Percentiles rank a stretch among this genome's conserved stretches.
These are phyloP conservation scores for Venustoraphidia nigricollis DNA, from an alignment of 2,888 invertebrate species.

Conservation along the genomic window DNA sequence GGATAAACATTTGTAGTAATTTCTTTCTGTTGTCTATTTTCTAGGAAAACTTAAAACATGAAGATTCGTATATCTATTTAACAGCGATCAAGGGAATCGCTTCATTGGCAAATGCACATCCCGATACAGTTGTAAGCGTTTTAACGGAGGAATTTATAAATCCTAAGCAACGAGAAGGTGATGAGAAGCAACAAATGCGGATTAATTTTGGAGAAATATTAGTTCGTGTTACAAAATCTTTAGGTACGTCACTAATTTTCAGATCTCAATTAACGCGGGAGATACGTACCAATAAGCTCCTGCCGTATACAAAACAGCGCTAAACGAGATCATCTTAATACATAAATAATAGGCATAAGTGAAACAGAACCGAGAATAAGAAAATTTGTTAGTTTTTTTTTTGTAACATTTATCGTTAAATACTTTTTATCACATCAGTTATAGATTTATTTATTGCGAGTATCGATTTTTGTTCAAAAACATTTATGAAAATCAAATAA, in stretches of 20 bases:
- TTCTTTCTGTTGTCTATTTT: slow-evolving; percentile 17
- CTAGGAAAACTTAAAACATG: slow-evolving; percentile 56
- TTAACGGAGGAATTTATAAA: slow-evolving; percentile 52
- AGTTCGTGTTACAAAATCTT: slow-evolving; percentile 49
- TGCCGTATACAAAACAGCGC: too few relatives aligned
- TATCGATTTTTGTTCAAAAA: too few relatives aligned
- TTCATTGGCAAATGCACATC: slow-evolving; percentile 45
- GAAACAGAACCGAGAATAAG: too few relatives aligned
- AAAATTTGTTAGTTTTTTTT: too few relatives aligned
- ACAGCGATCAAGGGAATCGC: slow-evolving; percentile 62
- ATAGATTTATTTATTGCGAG: too few relatives aligned
- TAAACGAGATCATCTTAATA: too few relatives aligned
- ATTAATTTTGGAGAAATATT: slow-evolving; percentile 72
- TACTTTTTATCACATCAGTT: too few relatives aligned
- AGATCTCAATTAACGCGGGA: too few relatives aligned
- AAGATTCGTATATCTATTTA: slow-evolving; percentile 72
- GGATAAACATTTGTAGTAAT: slow-evolving; percentile 1
- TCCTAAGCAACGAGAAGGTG: slow-evolving; percentile 18
- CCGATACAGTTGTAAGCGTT: slow-evolving; percentile 49
- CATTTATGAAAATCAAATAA: too few relatives aligned
- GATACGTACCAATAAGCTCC: too few relatives aligned
- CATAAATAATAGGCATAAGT: too few relatives aligned
- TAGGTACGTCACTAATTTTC: slow-evolving; percentile 38
- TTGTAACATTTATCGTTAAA: too few relatives aligned
- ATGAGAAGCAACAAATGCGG: slow-evolving; percentile 39